A percentile compares a stretch with the other conserved stretches of the same genome.
Conservation (phyloP, 1,140 invertebrate genomes). For the Neodiprion pinetum region DNA sequence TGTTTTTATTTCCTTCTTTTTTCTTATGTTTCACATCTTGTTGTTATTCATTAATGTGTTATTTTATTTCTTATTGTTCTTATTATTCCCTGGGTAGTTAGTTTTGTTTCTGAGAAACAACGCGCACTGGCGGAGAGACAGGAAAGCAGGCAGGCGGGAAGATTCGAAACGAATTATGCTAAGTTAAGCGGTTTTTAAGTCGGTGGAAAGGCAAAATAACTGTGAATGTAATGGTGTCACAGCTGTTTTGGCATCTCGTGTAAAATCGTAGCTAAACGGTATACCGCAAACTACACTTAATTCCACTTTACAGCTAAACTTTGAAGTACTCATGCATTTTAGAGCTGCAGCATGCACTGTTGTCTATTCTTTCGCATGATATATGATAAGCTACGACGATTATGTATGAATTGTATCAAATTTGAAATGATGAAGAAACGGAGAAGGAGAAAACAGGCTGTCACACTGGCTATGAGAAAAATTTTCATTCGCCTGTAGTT, state of each 20-base stretch:
- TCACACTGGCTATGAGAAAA: too few relatives aligned
- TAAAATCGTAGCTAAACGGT: background rate
- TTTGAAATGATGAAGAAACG: too few relatives aligned
- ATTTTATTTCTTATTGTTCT: background rate
- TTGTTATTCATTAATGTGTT: background rate
- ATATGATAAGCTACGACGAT: too few relatives aligned
- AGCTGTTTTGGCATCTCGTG: too few relatives aligned
- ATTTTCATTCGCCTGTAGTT: too few relatives aligned
- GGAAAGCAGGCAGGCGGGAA: background rate
- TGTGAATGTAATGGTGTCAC: background rate
- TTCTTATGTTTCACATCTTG: background rate
- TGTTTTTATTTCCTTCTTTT: background rate
- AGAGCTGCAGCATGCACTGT: too few relatives aligned
- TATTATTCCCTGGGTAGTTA: background rate
- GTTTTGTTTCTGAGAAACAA: background rate
- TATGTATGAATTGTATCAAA: too few relatives aligned
- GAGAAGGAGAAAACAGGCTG: too few relatives aligned
- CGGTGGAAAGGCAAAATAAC: conserved; percentile 1
- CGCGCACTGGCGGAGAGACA: background rate
- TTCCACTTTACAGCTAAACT: background rate
- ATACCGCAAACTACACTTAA: background rate
- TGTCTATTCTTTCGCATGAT: too few relatives aligned
- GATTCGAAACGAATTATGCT: conserved; percentile 2
- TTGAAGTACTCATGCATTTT: background rate
- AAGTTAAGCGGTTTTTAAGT: conserved; percentile 7